Conservation (phyloP, 2,888 invertebrate genomes). For the Gastrophysa polygoni region DNA sequence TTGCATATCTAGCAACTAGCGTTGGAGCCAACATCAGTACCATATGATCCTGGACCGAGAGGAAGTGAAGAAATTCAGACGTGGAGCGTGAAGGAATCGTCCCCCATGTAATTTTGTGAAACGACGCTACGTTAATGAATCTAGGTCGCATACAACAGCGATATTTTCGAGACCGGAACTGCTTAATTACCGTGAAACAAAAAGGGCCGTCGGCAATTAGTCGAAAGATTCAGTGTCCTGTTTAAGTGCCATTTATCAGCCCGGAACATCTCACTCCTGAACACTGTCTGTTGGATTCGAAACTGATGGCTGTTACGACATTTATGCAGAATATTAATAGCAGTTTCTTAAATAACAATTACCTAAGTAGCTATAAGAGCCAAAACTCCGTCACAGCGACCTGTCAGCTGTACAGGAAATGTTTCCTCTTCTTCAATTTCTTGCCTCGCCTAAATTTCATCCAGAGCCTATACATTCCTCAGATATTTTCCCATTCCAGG, state of each 20-base stretch:
- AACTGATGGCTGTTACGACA: neutral
- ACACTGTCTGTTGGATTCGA: neutral
- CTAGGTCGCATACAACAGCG: slow-evolving; percentile 4
- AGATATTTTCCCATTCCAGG: no score
- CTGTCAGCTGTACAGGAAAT: no score
- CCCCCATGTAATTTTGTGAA: neutral
- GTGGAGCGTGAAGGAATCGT: neutral
- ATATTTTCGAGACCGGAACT: slow-evolving; percentile 3
- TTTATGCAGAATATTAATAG: neutral
- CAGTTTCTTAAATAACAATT: neutral
- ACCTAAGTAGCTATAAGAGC: no score
- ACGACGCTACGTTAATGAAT: neutral
- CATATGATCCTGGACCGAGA: no score
- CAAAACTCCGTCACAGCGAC: no score
- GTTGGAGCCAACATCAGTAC: no score
- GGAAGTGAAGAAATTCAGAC: no score
- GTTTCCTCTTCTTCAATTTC: no score
- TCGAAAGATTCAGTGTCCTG: slow-evolving; percentile 16
- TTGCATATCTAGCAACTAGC: no score
- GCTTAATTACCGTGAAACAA: slow-evolving; percentile 15
- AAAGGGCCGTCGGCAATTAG: slow-evolving; percentile 18
- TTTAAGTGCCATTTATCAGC: slow-evolving; percentile 12
- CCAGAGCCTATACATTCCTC: no score
- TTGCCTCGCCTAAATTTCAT: no score
- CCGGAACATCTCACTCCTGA: neutral